Evolutionary conservation across 2,797 vertebrate species (phyloP).

Genomic region (Rhinogobio ventralis): DNA sequence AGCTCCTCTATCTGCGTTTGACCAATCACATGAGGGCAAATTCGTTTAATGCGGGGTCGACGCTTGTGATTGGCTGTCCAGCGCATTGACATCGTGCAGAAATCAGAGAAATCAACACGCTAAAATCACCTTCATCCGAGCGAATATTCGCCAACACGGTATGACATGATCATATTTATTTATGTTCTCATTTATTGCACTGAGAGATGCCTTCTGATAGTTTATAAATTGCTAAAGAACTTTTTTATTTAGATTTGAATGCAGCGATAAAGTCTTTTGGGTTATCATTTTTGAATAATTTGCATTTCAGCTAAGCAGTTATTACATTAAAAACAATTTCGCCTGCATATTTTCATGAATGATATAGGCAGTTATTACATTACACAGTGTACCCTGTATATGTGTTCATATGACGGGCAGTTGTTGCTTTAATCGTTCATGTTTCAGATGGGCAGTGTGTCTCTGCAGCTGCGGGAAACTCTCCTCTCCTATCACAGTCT

Average conservation of each 20-base stretch:
- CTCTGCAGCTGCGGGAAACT: conserved; percentile 37
- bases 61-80: conserved; percentile 22
- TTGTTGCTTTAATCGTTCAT: too few relatives aligned
- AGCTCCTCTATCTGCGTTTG: neutral
- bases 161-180: neutral
- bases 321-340: neutral
- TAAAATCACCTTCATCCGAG: neutral
- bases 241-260: neutral
- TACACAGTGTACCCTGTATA: too few relatives aligned
- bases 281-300: neutral
- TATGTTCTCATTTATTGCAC: neutral
- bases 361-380: neutral
- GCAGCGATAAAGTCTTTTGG: neutral
- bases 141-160: neutral
- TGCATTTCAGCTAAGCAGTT: neutral
- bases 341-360: neutral
- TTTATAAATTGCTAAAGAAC: neutral
- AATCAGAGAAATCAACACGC: too few relatives aligned
- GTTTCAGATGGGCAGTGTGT: conserved; percentile 47
- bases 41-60: neutral
- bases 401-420: too few relatives aligned
- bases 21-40: conserved; percentile 24
- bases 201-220: neutral
- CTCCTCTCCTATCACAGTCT: conserved; percentile 57
- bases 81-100: neutral